phyloP scores from a whole-genome alignment of 2,888 invertebrate species.

The Andrena dorsata region DNA sequence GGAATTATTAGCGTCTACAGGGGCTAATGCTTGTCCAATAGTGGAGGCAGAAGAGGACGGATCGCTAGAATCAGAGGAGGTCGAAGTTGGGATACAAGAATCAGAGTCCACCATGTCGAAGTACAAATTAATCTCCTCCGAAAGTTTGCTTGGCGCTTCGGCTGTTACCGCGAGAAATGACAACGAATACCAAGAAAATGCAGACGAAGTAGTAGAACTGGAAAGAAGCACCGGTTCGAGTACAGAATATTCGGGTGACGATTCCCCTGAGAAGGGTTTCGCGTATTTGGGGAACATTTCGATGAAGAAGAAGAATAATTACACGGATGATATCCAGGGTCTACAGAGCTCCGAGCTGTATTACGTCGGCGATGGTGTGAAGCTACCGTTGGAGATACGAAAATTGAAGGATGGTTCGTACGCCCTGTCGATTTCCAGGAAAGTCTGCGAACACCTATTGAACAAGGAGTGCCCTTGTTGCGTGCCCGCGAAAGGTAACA shows the following conservation, averaged over 20 bases:
- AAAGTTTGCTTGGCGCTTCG: background rate
- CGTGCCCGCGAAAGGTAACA: slow-evolving; percentile 55
- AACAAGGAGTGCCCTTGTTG: slow-evolving; percentile 77
- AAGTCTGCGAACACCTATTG: slow-evolving; percentile 73
- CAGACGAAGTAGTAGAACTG: background rate
- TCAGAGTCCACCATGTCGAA: background rate
- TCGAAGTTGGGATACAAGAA: background rate
- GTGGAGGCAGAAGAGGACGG: background rate
- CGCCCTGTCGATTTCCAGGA: slow-evolving; percentile 75
- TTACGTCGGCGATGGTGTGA: slow-evolving; percentile 79
- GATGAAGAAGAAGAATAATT: slow-evolving; percentile 39
- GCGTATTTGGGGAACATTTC: slow-evolving; percentile 71
- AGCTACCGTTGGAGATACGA: slow-evolving; percentile 77
- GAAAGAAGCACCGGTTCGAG: background rate
- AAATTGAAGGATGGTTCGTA: slow-evolving; percentile 78
- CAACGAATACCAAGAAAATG: background rate
- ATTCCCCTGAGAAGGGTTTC: slow-evolving; percentile 15
- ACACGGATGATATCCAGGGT: slow-evolving; percentile 38
- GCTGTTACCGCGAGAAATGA: background rate
- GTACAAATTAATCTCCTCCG: background rate
- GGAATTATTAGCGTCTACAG: background rate
- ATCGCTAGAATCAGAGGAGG: background rate
- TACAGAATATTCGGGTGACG: background rate
- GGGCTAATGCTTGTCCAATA: background rate
- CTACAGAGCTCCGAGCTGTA: slow-evolving; percentile 72